Evolutionary conservation across 2,888 invertebrate species (phyloP).

Genomic region (Tetragnatha montana): DNA sequence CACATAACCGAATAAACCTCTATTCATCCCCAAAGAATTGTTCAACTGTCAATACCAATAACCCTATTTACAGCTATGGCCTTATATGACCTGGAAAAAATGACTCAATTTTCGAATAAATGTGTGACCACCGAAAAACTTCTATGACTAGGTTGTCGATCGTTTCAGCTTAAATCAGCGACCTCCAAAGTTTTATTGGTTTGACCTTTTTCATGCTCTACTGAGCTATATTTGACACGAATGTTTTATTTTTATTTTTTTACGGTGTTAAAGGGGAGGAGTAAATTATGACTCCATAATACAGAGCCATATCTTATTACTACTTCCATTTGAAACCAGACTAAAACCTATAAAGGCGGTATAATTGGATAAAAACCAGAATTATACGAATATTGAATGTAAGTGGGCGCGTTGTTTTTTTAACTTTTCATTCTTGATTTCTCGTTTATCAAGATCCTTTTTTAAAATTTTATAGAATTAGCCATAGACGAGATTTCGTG

Average conservation of each 20-base stretch:
- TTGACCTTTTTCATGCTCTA: background rate
- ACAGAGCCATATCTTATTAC: too few species aligned
- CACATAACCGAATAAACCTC: background rate
- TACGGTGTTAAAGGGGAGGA: too few species aligned
- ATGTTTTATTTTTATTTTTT: background rate
- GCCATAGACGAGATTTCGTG: too few species aligned
- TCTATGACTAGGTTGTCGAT: background rate
- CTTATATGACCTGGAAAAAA: background rate
- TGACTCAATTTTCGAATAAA: background rate
- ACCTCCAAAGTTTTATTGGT: background rate
- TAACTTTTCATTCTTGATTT: too few species aligned
- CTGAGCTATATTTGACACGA: background rate
- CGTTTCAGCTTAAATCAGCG: background rate
- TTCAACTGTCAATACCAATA: background rate
- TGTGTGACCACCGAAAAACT: background rate
- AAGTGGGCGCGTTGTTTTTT: too few species aligned
- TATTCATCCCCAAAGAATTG: background rate
- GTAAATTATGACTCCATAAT: too few species aligned
- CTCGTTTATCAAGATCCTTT: too few species aligned
- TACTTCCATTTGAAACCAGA: too few species aligned
- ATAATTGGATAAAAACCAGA: too few species aligned
- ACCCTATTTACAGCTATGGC: background rate
- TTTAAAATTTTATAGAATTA: too few species aligned
- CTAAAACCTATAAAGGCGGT: too few species aligned
- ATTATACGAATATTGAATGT: too few species aligned